phyloP scores from a whole-genome alignment of 30 jellyfish, hydroid and myxozoan genomes.

The Aurelia aurita complex sp. Pacific region DNA sequence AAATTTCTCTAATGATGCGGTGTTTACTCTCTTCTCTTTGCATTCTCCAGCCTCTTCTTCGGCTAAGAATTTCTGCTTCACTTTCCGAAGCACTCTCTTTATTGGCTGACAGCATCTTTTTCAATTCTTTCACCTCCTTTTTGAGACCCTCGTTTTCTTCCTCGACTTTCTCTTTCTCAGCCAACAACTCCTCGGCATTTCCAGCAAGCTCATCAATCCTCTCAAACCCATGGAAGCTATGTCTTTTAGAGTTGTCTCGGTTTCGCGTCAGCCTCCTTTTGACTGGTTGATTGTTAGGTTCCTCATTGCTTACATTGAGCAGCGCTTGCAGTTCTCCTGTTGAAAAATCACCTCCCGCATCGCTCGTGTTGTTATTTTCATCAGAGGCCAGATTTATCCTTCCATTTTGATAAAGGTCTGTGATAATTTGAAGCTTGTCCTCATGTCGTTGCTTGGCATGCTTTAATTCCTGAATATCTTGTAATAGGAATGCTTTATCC shows the following conservation, averaged over 20 bases:
- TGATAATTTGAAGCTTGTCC: constrained; percentile 43
- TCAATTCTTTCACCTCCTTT: constrained; percentile 45
- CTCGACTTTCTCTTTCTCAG: constrained; percentile 65
- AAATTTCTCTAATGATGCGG: constrained; percentile 63
- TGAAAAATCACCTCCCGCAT: constrained; percentile 3
- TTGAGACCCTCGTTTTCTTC: constrained; percentile 44
- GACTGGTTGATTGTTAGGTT: not conserved
- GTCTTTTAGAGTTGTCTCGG: constrained; percentile 58
- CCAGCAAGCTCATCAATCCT: constrained; percentile 63
- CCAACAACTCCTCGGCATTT: constrained; percentile 60
- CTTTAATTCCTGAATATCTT: constrained; percentile 72
- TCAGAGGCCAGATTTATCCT: constrained; percentile 25
- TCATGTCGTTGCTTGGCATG: constrained; percentile 50
- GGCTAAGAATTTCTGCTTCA: constrained; percentile 62
- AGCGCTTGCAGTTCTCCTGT: constrained; percentile 38
- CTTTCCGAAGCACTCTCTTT: constrained; percentile 8
- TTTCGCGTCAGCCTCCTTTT: constrained; percentile 13
- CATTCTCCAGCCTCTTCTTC: constrained; percentile 73
- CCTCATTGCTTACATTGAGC: constrained; percentile 1
- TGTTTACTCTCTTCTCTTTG: constrained; percentile 66
- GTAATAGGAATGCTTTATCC: constrained; percentile 50
- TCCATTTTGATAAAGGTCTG: constrained; percentile 50
- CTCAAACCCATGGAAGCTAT: constrained; percentile 52
- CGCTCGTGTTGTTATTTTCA: constrained; percentile 44
- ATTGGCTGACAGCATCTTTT: constrained; percentile 26